These are phyloP conservation scores for Cyphomyrmex costatus DNA, from an alignment of 1,140 invertebrate genomes.

Conservation along the genomic window DNA sequence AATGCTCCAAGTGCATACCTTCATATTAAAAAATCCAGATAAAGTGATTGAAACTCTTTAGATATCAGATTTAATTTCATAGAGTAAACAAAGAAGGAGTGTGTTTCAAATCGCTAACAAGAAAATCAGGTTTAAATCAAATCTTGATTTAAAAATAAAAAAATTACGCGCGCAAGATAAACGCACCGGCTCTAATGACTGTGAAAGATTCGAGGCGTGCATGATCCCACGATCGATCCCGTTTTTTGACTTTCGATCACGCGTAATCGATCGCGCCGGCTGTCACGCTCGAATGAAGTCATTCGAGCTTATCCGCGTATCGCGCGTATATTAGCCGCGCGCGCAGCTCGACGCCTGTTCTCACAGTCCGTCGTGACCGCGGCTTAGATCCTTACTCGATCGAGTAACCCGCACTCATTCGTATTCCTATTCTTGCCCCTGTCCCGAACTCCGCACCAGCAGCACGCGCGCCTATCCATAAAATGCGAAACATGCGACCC, in stretches of 20 bases:
- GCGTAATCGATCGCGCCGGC: constrained; percentile 67
- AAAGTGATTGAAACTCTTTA: not conserved
- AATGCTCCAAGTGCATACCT: not conserved
- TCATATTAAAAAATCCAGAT: not conserved
- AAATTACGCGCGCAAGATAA: constrained; percentile 51
- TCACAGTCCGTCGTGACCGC: constrained; percentile 65
- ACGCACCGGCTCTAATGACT: constrained; percentile 50
- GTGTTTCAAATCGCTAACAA: not conserved
- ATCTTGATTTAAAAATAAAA: not conserved
- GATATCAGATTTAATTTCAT: not conserved
- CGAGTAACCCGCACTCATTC: constrained; percentile 59
- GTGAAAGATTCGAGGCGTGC: constrained; percentile 23
- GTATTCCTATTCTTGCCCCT: constrained; percentile 46
- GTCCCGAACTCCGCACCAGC: constrained; percentile 10
- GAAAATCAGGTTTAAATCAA: constrained; percentile 16
- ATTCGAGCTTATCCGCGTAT: constrained; percentile 72
- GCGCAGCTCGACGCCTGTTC: constrained; percentile 57
- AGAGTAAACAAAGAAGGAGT: not conserved
- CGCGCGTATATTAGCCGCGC: constrained; percentile 46
- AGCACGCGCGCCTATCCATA: constrained; percentile 36
- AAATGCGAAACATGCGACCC: constrained; percentile 42
- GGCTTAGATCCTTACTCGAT: constrained; percentile 62
- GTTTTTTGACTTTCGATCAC: constrained; percentile 71
- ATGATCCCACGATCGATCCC: constrained; percentile 64
- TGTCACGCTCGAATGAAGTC: constrained; percentile 76